These are phyloP conservation scores for Drepanosiphum platanoidis DNA, from an alignment of 2,888 invertebrate species.

Conservation along the genomic window DNA sequence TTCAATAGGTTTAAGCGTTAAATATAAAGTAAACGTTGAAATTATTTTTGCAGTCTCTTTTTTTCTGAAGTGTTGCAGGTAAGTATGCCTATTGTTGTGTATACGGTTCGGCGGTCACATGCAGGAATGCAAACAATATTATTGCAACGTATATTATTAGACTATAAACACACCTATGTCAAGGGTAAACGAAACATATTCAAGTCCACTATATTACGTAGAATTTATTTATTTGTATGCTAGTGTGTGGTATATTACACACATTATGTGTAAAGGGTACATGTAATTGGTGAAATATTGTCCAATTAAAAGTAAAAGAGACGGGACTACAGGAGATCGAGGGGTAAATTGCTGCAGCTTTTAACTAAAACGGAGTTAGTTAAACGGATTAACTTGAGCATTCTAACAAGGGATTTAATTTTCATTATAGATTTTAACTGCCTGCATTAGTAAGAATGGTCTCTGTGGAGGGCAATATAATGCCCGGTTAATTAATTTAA, in stretches of 20 bases:
- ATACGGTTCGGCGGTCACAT: too few relatives aligned
- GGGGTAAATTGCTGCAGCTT: conserved; percentile 21
- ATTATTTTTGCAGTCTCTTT: too few relatives aligned
- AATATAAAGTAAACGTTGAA: too few relatives aligned
- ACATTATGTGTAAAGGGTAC: conserved; percentile 13
- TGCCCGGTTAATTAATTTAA: conserved; percentile 2
- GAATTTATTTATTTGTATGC: neutral
- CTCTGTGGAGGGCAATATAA: neutral
- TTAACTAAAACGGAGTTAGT: conserved; percentile 35
- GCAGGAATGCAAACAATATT: too few relatives aligned
- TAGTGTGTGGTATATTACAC: conserved; percentile 13
- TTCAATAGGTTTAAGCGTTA: too few relatives aligned
- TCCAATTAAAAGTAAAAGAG: conserved; percentile 35
- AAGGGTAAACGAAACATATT: neutral
- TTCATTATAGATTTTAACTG: conserved; percentile 31
- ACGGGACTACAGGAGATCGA: neutral
- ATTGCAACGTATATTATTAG: neutral
- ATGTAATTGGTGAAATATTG: conserved; percentile 36
- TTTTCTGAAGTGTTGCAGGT: too few relatives aligned
- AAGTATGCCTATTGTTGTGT: too few relatives aligned
- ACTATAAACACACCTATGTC: neutral
- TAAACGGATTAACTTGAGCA: conserved; percentile 41
- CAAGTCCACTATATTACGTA: neutral
- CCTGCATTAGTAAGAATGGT: neutral
- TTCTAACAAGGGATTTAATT: conserved; percentile 21